phyloP scores from a whole-genome alignment of 2,113 vertebrate genomes.

The Canis aureus region DNA sequence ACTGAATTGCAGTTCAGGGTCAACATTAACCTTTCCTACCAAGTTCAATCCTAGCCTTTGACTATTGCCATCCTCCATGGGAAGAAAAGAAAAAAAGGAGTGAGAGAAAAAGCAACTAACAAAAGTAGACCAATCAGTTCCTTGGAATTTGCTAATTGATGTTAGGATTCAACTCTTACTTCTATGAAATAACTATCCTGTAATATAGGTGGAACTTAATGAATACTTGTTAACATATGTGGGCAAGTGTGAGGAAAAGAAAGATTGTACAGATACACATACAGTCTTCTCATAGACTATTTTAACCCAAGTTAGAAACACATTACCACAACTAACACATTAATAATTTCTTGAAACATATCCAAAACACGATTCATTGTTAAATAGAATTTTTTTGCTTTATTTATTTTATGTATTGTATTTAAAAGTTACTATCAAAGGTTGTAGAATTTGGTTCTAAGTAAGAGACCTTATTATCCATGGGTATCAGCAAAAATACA shows the following conservation, averaged over 20 bases:
- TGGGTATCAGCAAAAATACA: not conserved
- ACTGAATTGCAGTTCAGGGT: not conserved
- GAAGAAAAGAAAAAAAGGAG: not conserved
- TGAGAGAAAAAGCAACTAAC: not conserved
- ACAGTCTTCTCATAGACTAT: not conserved
- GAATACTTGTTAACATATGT: not conserved
- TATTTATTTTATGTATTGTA: not conserved
- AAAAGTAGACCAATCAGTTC: not conserved
- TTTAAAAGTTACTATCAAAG: conserved; percentile 5
- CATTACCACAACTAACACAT: not conserved
- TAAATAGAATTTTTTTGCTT: not conserved
- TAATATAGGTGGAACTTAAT: conserved; percentile 12
- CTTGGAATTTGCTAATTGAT: not conserved
- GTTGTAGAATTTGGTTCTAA: not conserved
- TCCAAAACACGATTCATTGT: not conserved
- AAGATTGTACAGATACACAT: not conserved
- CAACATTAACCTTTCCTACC: not conserved
- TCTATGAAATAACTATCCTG: not conserved
- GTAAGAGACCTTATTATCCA: not conserved
- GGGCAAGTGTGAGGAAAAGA: not conserved
- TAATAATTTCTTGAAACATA: conserved; percentile 9
- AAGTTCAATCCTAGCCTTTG: not conserved
- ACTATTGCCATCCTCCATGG: not conserved
- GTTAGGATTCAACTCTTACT: not conserved
- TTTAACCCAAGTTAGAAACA: conserved; percentile 4